phyloP scores from a whole-genome alignment of 2,113 vertebrate species.

The Alligator sinensis region DNA sequence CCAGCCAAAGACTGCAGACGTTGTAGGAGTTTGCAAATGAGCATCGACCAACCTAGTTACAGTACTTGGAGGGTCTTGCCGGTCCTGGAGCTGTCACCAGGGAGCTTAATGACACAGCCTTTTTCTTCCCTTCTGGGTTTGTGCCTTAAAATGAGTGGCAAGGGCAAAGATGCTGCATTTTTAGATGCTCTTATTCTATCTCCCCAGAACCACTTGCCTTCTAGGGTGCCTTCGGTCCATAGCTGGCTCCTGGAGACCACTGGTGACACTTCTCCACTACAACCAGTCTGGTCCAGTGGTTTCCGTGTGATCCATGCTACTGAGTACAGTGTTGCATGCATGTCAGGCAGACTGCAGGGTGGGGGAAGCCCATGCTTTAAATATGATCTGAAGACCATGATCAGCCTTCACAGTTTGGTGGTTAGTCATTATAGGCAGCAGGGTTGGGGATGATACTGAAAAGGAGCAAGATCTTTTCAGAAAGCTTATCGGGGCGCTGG shows the following conservation, averaged over 20 bases:
- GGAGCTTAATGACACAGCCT: constrained; percentile 55
- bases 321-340: background rate
- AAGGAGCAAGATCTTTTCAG: background rate
- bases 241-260: background rate
- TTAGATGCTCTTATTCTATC: background rate
- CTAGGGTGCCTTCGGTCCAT: background rate
- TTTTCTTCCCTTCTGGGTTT: background rate
- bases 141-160: constrained; percentile 38
- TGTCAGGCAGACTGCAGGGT: background rate
- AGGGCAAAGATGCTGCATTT: constrained; percentile 48
- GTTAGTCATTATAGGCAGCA: background rate
- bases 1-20: background rate
- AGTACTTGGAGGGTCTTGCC: background rate
- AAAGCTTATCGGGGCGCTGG: background rate
- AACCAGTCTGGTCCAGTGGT: fast-evolving
- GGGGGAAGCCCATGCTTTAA: constrained; percentile 5
- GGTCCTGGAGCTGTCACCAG: constrained; percentile 66
- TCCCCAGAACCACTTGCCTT: background rate
- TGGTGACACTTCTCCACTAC: background rate
- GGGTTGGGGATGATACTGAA: background rate
- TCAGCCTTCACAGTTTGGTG: background rate
- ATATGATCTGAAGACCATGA: constrained; percentile 16
- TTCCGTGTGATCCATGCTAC: background rate
- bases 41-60: background rate
- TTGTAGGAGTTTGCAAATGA: background rate